Evolutionary conservation across 2,797 vertebrate genomes (phyloP).

Genomic region (Nasua narica): DNA sequence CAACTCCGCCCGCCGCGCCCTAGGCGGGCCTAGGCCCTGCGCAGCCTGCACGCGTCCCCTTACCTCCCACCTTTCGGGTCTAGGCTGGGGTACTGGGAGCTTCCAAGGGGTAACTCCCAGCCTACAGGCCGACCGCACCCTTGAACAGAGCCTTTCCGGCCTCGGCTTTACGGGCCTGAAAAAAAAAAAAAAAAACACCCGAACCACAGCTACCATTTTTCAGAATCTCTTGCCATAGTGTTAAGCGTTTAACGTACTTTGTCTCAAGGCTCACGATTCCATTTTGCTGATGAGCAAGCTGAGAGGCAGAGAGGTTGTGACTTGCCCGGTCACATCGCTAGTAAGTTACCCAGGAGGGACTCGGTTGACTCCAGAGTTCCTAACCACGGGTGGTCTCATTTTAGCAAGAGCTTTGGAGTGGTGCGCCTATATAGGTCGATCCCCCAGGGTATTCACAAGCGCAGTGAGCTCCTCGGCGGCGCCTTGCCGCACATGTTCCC

Average conservation of each 20-base stretch:
- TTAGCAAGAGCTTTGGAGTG: neutral
- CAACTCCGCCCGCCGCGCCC: conserved; percentile 48
- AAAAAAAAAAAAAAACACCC: neutral
- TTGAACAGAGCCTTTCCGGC: neutral
- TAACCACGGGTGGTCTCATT: neutral
- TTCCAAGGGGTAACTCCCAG: neutral
- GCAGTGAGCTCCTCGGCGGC: neutral
- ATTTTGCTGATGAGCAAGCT: conserved; percentile 58
- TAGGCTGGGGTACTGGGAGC: neutral
- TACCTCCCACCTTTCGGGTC: neutral
- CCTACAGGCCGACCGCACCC: neutral
- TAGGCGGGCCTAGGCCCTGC: conserved; percentile 26
- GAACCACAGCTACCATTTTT: neutral
- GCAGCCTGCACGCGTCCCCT: neutral
- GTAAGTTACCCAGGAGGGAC: neutral
- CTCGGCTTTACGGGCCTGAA: neutral
- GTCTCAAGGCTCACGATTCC: conserved; percentile 36
- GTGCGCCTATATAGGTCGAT: conserved; percentile 50
- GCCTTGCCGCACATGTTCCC: conserved; percentile 2
- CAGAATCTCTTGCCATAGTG: conserved; percentile 26
- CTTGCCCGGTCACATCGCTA: neutral
- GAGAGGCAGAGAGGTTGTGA: conserved; percentile 21
- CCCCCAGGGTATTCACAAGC: neutral
- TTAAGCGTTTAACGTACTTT: conserved; percentile 22
- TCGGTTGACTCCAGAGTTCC: neutral